Conservation (phyloP, 2,888 invertebrate genomes). For the Venusia cambrica region DNA sequence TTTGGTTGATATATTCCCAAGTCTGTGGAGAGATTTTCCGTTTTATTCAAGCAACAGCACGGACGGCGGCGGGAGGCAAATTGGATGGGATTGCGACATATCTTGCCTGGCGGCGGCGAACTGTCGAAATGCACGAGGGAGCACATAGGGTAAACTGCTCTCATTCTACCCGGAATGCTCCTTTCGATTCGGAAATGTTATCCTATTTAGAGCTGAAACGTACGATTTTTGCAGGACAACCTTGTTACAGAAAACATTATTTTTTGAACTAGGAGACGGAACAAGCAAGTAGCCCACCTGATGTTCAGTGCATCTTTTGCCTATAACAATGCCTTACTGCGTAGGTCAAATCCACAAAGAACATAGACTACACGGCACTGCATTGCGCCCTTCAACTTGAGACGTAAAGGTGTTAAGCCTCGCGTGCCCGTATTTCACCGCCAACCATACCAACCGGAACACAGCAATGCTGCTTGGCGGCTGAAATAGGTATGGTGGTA, state of each 20-base stretch:
- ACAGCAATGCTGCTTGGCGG: no score
- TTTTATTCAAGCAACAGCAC: constrained; percentile 68
- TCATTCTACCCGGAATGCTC: constrained; percentile 55
- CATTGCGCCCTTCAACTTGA: no score
- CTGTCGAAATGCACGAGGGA: constrained; percentile 67
- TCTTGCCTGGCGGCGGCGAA: constrained; percentile 63
- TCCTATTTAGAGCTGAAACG: constrained; percentile 53
- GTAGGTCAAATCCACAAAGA: no score
- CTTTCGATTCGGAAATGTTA: constrained; percentile 53
- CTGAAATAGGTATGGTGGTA: no score
- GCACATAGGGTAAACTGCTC: constrained; percentile 63
- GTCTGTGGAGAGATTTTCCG: constrained; percentile 66
- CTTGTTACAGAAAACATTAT: constrained; percentile 3
- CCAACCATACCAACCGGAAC: no score
- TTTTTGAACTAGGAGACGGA: no score
- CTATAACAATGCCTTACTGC: no score
- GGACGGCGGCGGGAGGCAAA: constrained; percentile 65
- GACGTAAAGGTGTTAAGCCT: no score
- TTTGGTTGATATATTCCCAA: constrained; percentile 65
- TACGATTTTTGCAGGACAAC: constrained; percentile 27
- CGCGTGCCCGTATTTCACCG: no score
- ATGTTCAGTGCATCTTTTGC: no score
- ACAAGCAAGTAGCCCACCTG: no score
- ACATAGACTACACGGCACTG: no score
- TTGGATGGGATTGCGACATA: constrained; percentile 77